phyloP scores from a whole-genome alignment of 2,888 invertebrate genomes.

The Philhelius pedissequus region DNA sequence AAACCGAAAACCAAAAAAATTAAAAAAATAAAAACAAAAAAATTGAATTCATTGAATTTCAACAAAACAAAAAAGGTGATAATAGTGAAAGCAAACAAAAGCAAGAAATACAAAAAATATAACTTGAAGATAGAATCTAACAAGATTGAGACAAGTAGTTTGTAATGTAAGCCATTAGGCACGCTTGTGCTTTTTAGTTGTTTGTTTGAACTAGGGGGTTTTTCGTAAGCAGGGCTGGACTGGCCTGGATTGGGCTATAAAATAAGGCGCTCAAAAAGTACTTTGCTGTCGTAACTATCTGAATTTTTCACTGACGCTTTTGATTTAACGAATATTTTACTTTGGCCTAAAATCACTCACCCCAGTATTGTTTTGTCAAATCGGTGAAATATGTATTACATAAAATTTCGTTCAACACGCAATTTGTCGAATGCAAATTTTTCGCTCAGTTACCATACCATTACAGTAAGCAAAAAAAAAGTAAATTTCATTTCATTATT shows the following conservation, averaged over 20 bases:
- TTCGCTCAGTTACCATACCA: too few relatives aligned
- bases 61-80: background rate
- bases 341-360: too few relatives aligned
- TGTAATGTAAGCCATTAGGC: constrained; percentile 42
- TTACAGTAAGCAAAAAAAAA: too few relatives aligned
- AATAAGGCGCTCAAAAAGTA: too few relatives aligned
- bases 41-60: background rate
- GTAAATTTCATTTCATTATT: too few relatives aligned
- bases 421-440: too few relatives aligned
- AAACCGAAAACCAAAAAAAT: constrained; percentile 1
- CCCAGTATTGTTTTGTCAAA: too few relatives aligned
- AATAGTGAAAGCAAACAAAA: constrained; percentile 15
- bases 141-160: constrained; percentile 1
- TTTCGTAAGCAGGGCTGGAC: background rate
- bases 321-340: too few relatives aligned
- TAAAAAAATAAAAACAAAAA: background rate
- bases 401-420: too few relatives aligned
- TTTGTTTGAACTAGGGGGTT: background rate
- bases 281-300: too few relatives aligned
- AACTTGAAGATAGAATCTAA: constrained; percentile 36
- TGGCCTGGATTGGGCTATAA: background rate
- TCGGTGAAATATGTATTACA: too few relatives aligned
- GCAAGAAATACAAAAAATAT: background rate
- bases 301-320: too few relatives aligned
- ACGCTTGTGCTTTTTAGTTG: constrained; percentile 22